Evolutionary conservation across 1,140 invertebrate species (phyloP), one percentile per base, ranked within the genome.

Genomic region (Trypoxylus dichotomus): DNA sequence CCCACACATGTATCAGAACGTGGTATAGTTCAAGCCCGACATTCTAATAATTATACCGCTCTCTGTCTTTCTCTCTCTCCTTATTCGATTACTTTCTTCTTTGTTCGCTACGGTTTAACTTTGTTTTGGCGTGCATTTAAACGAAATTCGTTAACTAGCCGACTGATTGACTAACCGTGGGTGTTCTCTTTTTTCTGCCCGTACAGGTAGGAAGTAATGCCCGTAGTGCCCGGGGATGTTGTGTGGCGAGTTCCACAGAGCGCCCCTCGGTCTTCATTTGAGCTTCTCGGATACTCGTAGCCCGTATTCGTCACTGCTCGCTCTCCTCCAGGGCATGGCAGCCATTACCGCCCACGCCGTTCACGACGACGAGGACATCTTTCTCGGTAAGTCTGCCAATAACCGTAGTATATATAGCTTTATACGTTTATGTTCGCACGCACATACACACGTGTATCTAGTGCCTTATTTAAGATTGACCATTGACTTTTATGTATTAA

Each of bases 231-330:
- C 78, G 83, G 85, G 83, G 83, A 86, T 86, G 85, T 84, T 86
- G 85, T 86, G 86, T 85, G 86, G 86, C 77, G 84, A 86, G 82
- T 83, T 86, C 81, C 83, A 83, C 82, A 85, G 85, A 79, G 82
- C 83, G 75, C 84, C 83, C 76, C 80, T 85, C 78, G 81, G 83
- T 84, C 82, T 82, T 76, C 81, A 84, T 79, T 81, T 85, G 79
- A 84, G 81, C 78, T 79, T 80, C 27, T 80, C 80, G 78, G 83
- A 83, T 79, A 81, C 80, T 63, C 83, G 84, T 81, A 86, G 83
- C 79, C 86, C 86, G 32, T 87, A 86, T 82, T 83, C 80, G 25
- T 84, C 85, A 29, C 80, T 87, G 81, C 82, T 87, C 76, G 82
- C 83, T 60, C 82, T 87, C 47, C 81, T 85, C 76, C 84, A 84